Conservation (phyloP, 2,888 invertebrate species). For the Drosophila infuscata region DNA sequence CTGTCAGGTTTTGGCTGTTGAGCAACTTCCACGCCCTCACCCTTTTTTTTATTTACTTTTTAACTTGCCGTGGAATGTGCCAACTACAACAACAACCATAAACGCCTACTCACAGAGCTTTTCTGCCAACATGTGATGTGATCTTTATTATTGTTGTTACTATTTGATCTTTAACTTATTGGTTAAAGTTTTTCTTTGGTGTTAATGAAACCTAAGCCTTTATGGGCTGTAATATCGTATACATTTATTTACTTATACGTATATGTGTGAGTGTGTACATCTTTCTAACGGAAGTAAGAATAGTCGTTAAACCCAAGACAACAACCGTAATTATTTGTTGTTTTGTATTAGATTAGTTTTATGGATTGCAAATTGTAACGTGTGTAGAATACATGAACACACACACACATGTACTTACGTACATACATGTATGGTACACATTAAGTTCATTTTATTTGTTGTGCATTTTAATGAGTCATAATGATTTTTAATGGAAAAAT, state of each 20-base stretch:
- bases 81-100: conserved; percentile 22
- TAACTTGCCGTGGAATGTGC: conserved; percentile 30
- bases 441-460: conserved; percentile 14
- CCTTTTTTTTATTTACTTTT: conserved; percentile 24
- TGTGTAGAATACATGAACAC: not conserved
- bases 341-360: conserved; percentile 27
- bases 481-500: conserved; percentile 20
- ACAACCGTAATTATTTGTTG: conserved; percentile 9
- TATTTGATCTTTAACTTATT: conserved; percentile 47
- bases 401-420: not conserved
- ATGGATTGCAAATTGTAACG: conserved; percentile 20
- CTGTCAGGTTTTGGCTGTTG: conserved; percentile 60
- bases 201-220: conserved; percentile 31
- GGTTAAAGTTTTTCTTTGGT: conserved; percentile 27
- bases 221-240: conserved; percentile 3
- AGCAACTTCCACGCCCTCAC: conserved; percentile 61
- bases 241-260: not conserved
- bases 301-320: not conserved
- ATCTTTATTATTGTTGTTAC: conserved; percentile 26
- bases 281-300: conserved; percentile 14
- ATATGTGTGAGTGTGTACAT: not conserved
- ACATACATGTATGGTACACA: not conserved
- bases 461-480: conserved; percentile 29
- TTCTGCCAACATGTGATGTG: conserved; percentile 43
- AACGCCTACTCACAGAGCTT: conserved; percentile 47